Conservation (phyloP, 1,140 invertebrate species). For the Lordiphosa collinella region DNA sequence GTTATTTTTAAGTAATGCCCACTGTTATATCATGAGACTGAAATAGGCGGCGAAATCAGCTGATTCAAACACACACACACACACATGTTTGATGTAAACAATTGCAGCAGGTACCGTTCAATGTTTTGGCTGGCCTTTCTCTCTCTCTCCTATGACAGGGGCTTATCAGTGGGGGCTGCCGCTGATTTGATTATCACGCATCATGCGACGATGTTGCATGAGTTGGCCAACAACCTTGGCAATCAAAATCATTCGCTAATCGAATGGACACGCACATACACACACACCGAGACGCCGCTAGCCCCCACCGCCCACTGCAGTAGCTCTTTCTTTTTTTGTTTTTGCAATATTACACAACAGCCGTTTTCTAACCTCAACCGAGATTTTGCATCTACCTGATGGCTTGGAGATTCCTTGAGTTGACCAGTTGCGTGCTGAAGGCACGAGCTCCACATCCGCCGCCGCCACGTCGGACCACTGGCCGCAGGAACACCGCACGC, state of each 20-base stretch:
- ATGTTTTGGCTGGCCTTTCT: constrained; percentile 2
- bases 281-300: not conserved
- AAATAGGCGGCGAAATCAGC: constrained; percentile 29
- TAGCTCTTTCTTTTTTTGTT: constrained; percentile 18
- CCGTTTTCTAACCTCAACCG: constrained; percentile 67
- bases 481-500: constrained; percentile 40
- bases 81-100: constrained; percentile 52
- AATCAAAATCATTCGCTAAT: constrained; percentile 11
- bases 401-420: constrained; percentile 29
- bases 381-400: constrained; percentile 50
- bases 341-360: constrained; percentile 72
- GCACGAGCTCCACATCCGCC: constrained; percentile 46
- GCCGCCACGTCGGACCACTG: constrained; percentile 13
- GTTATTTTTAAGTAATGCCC: not conserved
- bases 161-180: constrained; percentile 50
- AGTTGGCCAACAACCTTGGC: constrained; percentile 27
- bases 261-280: constrained; percentile 1
- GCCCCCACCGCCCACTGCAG: constrained; percentile 7
- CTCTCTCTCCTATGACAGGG: not conserved
- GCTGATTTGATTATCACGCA: constrained; percentile 49
- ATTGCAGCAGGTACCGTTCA: constrained; percentile 23
- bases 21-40: not conserved
- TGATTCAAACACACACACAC: constrained; percentile 13
- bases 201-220: constrained; percentile 39
- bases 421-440: constrained; percentile 46